phyloP scores from a whole-genome alignment of 2,888 invertebrate species.

The Hypsopygia costalis region DNA sequence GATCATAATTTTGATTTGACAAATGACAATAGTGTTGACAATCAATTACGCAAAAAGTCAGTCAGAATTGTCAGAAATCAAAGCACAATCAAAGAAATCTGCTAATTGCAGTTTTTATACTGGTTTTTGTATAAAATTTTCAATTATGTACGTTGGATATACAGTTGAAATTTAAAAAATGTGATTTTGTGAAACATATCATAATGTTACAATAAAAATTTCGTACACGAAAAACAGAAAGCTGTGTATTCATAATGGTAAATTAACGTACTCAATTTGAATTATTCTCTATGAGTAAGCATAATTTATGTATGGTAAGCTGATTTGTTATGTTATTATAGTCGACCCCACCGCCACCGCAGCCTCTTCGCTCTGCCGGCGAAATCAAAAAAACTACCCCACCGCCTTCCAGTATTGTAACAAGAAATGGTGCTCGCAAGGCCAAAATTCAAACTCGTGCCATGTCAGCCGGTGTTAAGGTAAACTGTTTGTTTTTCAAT shows the following conservation, averaged over 20 bases:
- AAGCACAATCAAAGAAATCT: no score
- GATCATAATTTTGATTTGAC: no score
- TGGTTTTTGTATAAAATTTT: no score
- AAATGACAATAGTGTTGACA: no score
- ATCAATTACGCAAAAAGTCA: no score
- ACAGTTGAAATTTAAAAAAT: no score
- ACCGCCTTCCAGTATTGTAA: constrained; percentile 72
- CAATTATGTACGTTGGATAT: no score
- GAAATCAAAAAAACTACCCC: constrained; percentile 56
- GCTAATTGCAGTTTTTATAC: no score
- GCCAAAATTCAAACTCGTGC: constrained; percentile 84
- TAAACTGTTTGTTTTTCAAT: constrained; percentile 23
- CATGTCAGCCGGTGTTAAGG: constrained; percentile 76
- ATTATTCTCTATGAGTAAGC: background rate
- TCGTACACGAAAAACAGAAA: background rate
- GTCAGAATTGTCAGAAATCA: no score
- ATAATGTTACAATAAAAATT: background rate
- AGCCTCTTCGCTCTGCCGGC: constrained; percentile 46
- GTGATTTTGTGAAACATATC: background rate
- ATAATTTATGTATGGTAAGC: no score
- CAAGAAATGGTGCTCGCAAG: constrained; percentile 82
- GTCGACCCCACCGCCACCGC: constrained; percentile 56
- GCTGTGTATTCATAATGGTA: background rate
- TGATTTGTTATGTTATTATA: no score
- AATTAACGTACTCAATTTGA: background rate